Base-by-base conservation (phyloP, 2,797 vertebrate genomes). In the Scleropages formosus region DNA sequence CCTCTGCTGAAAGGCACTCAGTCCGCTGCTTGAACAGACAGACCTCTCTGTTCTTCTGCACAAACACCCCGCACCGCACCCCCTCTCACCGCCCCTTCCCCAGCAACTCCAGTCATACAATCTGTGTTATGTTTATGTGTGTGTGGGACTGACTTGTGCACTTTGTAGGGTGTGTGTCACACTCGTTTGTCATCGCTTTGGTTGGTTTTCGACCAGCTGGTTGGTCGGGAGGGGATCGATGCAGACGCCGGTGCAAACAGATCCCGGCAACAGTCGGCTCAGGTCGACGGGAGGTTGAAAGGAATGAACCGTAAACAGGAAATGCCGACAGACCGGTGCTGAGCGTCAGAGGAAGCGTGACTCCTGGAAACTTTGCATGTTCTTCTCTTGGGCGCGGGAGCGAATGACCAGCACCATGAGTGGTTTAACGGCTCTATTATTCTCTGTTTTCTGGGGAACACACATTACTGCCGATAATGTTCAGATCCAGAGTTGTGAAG, bases 1-100 rank as follows among this genome's bases (percentile, higher is more conserved):
- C 39, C 10, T 20, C 16, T 39, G 31, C 31, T 39, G 31, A n/a
- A n/a, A n/a, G n/a, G 31, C 31, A 2, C 31, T 39, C 16, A 4
- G 3, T 46, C 67, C 53, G 47, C n/a, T 15, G 1, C 13, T 10
- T 69, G 8, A 56, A 56, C 24, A 27, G 46, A 56, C 24, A 27
- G 46, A 47, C 46, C 11, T 12, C 67, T 70, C 70, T 70, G 49
- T 27, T 26, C 22, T 89, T 88, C 84, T 39, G 31, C 6, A 6
- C n/a, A n/a, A n/a, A n/a, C 31, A 31, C 31, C 31, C 39, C 6
- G 31, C 6, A 6, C 31, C 39, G 31, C 31, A 39, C 31, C 31
- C 39, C 31, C n/a, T n/a, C n/a, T n/a, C n/a, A n/a, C n/a, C n/a
- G n/a, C n/a, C n/a, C n/a, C n/a, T n/a, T n/a, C n/a, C n/a, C n/a